Base-by-base conservation (phyloP, 2,797 vertebrate genomes). In the Poecilia picta region DNA sequence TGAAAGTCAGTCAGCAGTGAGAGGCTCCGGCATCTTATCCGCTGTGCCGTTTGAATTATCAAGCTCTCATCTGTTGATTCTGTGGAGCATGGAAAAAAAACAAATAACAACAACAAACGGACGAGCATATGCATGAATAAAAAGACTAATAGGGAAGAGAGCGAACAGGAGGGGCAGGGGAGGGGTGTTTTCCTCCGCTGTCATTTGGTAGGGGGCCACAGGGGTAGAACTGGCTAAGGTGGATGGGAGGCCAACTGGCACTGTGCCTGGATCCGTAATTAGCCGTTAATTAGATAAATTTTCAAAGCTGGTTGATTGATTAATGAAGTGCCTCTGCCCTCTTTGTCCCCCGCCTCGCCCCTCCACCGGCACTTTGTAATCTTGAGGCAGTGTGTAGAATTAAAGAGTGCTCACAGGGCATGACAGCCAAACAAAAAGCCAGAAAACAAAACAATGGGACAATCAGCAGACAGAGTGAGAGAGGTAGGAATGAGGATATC, bases 301-400 rank as follows among this genome's bases (percentile, higher is more conserved):
- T 94, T 93, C 92, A 91, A 92, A 95, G 93, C 89, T 90, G 85
- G 92, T 94, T 95, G 94, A 95, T 95, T 96, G 95, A 96, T 96
- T 95, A 95, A 95, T 95, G 93, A 94, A 95, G 93, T 92, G 89
- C 77, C 85, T 92, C 88, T 92, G 92, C 90, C 89, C 93, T 91
- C 64, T 39, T n/a, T 89, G 72, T 79, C 85, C 87, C 75, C 57
- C 33, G 3, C 73, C 64, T 80, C 80, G 25, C 23, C 81, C 78
- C 78, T 33, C 46, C 68, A 73, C 73, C 64, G 20, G 43, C 64
- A 55, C 72, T 49, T 36, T 72, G 43, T 72, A n/a, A 75, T 88
- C 89, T 79, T 23, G 1, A 33, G 88, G 86, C 88, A 88, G 86
- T 1, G 10, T 20, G 11, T 81, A 86, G 89, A 88, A 89, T 91